These are phyloP conservation scores for Erebia aethiops DNA, from an alignment of 2,888 invertebrate genomes.

Conservation along the genomic window DNA sequence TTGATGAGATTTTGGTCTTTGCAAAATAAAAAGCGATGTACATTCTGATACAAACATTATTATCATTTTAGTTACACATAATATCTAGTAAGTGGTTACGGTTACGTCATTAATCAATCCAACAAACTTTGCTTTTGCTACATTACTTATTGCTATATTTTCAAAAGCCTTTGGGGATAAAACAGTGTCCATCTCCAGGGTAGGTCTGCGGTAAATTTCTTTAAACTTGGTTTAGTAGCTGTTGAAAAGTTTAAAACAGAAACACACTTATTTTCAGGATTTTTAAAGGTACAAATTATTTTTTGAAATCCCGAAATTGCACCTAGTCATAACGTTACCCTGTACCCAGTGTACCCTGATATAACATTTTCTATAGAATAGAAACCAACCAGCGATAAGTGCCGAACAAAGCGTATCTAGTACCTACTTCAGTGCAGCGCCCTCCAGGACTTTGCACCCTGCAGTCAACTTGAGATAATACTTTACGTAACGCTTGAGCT, in stretches of 20 bases:
- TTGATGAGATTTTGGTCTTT: not conserved
- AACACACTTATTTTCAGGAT: too few relatives aligned
- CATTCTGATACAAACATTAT: not conserved
- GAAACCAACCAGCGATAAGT: slow-evolving; percentile 36
- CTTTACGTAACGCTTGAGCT: slow-evolving; percentile 65
- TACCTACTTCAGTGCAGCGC: slow-evolving; percentile 56
- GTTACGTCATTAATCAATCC: not conserved
- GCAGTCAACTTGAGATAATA: slow-evolving; percentile 63
- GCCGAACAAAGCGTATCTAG: slow-evolving; percentile 57
- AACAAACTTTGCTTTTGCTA: not conserved
- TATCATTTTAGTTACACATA: not conserved
- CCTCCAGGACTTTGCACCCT: slow-evolving; percentile 68
- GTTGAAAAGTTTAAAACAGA: too few relatives aligned
- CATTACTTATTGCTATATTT: not conserved
- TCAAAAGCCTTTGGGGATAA: not conserved
- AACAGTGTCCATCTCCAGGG: not conserved
- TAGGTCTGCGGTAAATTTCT: too few relatives aligned
- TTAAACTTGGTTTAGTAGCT: too few relatives aligned
- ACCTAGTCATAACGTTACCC: not conserved
- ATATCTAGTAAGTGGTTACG: too few relatives aligned
- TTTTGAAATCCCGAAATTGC: not conserved
- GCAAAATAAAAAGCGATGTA: not conserved
- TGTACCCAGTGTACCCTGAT: slow-evolving; percentile 20
- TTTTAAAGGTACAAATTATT: too few relatives aligned
- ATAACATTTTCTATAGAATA: slow-evolving; percentile 28